Evolutionary conservation across 2,888 invertebrate genomes (phyloP).

Genomic region (Drosophila lutescens): DNA sequence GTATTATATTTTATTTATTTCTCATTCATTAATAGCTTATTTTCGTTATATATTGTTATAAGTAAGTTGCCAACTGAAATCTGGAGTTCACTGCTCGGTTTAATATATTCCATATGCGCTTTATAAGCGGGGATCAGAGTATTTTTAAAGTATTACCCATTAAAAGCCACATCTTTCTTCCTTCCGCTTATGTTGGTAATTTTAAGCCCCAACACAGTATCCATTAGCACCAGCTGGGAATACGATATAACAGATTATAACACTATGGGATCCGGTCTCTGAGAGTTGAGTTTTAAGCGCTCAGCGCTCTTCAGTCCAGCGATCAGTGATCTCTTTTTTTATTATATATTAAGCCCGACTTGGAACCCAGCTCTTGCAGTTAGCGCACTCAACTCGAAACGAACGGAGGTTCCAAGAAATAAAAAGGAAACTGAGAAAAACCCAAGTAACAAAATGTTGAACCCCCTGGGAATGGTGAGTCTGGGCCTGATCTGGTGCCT

Average conservation of each 20-base stretch:
- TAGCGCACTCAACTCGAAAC: conserved; percentile 52
- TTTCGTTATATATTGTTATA: too few species aligned
- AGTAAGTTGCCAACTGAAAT: background rate
- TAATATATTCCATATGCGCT: conserved; percentile 5
- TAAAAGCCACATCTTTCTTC: conserved; percentile 16
- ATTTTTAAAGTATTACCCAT: conserved; percentile 35
- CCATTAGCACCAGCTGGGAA: conserved; percentile 7
- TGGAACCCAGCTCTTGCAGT: conserved; percentile 52
- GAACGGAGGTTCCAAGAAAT: conserved; percentile 27
- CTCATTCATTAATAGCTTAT: background rate
- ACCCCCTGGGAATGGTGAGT: conserved; percentile 41
- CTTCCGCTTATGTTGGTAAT: conserved; percentile 44
- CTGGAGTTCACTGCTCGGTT: conserved; percentile 29
- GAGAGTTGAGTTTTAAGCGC: conserved; percentile 34
- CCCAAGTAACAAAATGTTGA: conserved; percentile 40
- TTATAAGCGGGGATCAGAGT: conserved; percentile 1
- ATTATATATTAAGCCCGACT: conserved; percentile 68
- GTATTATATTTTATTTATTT: background rate
- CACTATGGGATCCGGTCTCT: conserved; percentile 1
- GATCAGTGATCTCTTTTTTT: too few species aligned
- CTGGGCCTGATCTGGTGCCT: conserved; percentile 54
- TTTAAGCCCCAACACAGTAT: conserved; percentile 27
- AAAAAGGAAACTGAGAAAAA: background rate
- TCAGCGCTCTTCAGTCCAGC: too few species aligned
- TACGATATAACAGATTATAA: conserved; percentile 34